Evolutionary conservation across 1,140 invertebrate species (phyloP).

Genomic region (Pentalonia nigronervosa): DNA sequence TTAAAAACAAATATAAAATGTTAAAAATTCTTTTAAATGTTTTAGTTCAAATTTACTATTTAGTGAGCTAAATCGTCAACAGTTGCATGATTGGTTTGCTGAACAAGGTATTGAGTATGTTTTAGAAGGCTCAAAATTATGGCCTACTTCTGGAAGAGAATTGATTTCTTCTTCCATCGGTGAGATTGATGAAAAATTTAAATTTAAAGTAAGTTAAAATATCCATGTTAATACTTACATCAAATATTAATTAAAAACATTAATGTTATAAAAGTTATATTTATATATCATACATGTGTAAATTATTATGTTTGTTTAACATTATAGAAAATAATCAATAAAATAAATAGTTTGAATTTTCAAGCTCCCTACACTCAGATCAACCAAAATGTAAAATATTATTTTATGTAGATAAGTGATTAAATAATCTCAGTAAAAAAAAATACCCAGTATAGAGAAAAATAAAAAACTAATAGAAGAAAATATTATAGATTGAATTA

Average conservation of each 20-base stretch:
- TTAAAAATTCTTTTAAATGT: slow-evolving; percentile 32
- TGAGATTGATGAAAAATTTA: slow-evolving; percentile 91
- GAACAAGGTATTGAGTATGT: slow-evolving; percentile 87
- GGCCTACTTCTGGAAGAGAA: slow-evolving; percentile 82
- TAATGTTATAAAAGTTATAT: background rate
- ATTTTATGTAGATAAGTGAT: too few relatives aligned
- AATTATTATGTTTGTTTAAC: background rate
- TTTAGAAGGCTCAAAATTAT: slow-evolving; percentile 77
- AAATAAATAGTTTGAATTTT: background rate
- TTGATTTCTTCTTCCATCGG: slow-evolving; percentile 78
- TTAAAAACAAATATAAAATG: background rate
- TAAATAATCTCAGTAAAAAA: background rate
- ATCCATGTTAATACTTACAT: background rate
- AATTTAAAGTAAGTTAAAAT: slow-evolving; percentile 69
- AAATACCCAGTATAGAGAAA: background rate
- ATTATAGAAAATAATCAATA: background rate
- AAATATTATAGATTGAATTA: background rate
- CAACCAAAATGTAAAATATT: background rate
- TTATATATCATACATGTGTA: background rate
- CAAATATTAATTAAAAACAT: background rate
- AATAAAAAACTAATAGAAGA: background rate
- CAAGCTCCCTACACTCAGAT: too few relatives aligned
- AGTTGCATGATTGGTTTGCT: slow-evolving; percentile 87
- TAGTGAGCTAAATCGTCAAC: slow-evolving; percentile 82
- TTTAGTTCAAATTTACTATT: slow-evolving; percentile 70